Conservation (phyloP, 2,797 vertebrate species). For the Sparidentex hasta region DNA sequence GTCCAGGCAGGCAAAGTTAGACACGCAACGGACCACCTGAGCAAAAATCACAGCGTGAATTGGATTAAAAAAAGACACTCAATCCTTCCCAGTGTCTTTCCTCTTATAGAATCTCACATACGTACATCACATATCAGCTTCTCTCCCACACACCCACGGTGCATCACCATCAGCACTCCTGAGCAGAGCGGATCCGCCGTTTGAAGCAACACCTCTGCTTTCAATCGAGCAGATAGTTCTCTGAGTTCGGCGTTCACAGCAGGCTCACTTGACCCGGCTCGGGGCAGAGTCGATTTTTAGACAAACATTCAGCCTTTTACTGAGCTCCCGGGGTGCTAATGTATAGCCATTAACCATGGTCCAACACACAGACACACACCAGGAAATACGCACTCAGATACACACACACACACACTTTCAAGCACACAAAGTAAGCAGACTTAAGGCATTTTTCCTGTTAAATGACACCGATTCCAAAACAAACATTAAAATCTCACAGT, state of each 20-base stretch:
- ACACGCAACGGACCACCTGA: background rate
- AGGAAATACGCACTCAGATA: background rate
- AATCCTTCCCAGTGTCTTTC: background rate
- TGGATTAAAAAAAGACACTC: background rate
- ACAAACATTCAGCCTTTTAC: slow-evolving; percentile 37
- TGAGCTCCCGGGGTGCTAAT: slow-evolving; percentile 43
- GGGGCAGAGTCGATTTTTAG: slow-evolving; percentile 16
- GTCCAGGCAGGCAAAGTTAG: background rate
- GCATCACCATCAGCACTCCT: background rate
- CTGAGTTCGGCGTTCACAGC: slow-evolving; percentile 21
- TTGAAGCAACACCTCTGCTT: slow-evolving; percentile 17
- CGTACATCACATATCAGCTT: background rate
- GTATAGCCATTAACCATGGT: slow-evolving; percentile 33
- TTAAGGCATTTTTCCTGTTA: background rate
- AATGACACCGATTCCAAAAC: slow-evolving; percentile 11
- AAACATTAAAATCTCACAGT: slow-evolving; percentile 8
- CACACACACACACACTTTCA: background rate
- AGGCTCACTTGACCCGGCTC: slow-evolving; percentile 15
- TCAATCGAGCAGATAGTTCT: background rate
- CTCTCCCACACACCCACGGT: background rate
- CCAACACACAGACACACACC: slow-evolving; percentile 24
- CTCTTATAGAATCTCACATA: background rate
- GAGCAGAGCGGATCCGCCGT: slow-evolving; percentile 8
- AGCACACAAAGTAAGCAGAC: background rate
- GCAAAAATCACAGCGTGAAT: too few relatives aligned